A percentile compares a stretch with the other conserved stretches of the same genome.
phyloP scores from a whole-genome alignment of 2,888 invertebrate genomes.

The Zygogramma bicolorata region DNA sequence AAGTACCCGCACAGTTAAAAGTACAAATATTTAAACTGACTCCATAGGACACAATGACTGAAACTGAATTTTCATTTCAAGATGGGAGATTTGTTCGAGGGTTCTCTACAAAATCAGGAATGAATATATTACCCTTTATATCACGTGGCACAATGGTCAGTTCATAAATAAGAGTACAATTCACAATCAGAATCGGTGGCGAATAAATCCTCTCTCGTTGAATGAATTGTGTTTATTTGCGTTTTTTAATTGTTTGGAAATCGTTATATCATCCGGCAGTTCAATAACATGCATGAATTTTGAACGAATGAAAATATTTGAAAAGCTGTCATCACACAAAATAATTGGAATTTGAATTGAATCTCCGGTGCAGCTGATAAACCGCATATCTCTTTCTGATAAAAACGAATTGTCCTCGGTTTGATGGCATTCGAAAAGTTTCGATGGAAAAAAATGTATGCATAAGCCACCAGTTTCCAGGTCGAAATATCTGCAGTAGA shows the following conservation, averaged over 20 bases:
- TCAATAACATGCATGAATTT: slow-evolving; percentile 49
- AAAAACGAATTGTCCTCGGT: slow-evolving; percentile 23
- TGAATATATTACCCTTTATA: too few species aligned
- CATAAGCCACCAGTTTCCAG: not conserved
- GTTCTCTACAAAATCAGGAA: too few species aligned
- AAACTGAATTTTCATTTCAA: too few species aligned
- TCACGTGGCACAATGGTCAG: not conserved
- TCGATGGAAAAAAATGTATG: not conserved
- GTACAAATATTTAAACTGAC: too few species aligned
- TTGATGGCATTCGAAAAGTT: slow-evolving; percentile 7
- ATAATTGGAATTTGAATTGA: slow-evolving; percentile 54
- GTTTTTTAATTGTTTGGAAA: slow-evolving; percentile 16
- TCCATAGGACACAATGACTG: too few species aligned
- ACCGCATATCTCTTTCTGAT: slow-evolving; percentile 21
- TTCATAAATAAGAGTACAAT: not conserved
- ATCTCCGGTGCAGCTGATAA: slow-evolving; percentile 29
- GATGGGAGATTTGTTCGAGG: too few species aligned
- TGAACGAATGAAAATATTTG: slow-evolving; percentile 56
- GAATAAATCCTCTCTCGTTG: not conserved
- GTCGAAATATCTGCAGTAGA: not conserved
- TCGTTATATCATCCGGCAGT: slow-evolving; percentile 15
- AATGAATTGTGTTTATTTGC: slow-evolving; percentile 4
- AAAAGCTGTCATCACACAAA: slow-evolving; percentile 52
- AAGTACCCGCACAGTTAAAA: too few species aligned
- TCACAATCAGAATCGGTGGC: not conserved